Percentiles rank a stretch among this genome's conserved stretches.
Conservation (phyloP, 2,113 vertebrate species). For the Dolichallabes microphthalmus region DNA sequence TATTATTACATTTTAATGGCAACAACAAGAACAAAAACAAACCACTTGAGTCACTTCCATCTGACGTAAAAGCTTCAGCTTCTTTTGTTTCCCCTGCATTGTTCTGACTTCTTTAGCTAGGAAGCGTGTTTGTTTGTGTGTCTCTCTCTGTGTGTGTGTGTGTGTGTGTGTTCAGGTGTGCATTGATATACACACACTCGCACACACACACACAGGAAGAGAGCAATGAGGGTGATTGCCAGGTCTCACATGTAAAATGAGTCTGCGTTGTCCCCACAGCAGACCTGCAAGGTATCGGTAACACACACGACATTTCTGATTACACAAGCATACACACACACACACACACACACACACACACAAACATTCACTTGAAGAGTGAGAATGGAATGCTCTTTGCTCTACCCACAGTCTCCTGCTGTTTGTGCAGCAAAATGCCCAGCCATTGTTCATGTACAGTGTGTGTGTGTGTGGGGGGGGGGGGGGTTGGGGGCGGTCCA, state of each 20-base stretch:
- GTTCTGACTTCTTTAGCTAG: background rate
- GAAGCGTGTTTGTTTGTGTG: background rate
- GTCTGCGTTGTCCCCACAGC: background rate
- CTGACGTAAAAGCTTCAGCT: background rate
- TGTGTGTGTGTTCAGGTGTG: no score
- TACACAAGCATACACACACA: background rate
- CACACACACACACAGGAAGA: background rate
- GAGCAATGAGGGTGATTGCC: background rate
- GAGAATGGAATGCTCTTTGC: background rate
- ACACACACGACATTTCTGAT: background rate
- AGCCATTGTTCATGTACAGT: background rate
- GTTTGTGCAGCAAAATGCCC: background rate
- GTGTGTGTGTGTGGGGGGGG: background rate
- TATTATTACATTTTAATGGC: background rate
- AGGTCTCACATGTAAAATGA: conserved; percentile 5
- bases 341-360: conserved; percentile 24
- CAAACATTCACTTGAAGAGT: background rate
- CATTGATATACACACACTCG: background rate
- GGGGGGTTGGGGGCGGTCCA: background rate
- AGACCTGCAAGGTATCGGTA: background rate
- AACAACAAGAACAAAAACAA: background rate
- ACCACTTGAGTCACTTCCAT: background rate
- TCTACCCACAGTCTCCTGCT: background rate
- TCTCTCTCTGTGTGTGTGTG: background rate
- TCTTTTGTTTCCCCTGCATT: background rate